Base-by-base conservation (phyloP, 2,888 invertebrate species). In the Cryptus viduatorius region DNA sequence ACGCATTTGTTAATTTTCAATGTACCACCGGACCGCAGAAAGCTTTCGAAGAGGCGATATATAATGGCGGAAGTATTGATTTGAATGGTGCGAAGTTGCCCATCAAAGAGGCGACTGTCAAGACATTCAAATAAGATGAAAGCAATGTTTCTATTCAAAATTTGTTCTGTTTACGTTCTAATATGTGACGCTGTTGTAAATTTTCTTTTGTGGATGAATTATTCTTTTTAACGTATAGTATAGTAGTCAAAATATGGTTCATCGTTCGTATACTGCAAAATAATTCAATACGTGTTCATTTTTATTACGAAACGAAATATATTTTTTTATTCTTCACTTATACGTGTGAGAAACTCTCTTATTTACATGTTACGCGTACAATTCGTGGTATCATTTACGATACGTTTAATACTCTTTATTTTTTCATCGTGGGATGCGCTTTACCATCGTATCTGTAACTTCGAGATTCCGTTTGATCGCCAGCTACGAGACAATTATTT, bases 1-100 rank as follows among this genome's bases (percentile, higher is more conserved):
- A 80, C 56, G 83, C 69, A n/a, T 86, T 87, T 61, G 59, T 87
- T 3, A 86, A 87, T 79, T 87, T 86, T 56, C 37, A 42, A 64
- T 53, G 46, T 4, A 12, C 69, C 19, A 24, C 44, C n/a, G 67
- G 83, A 1, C 59, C 84, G 8, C 31, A 81, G 46, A 79, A 79
- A 37, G 86, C 86, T 5, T 31, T 86, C 3, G 84, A 83, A 1
- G 84, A 79, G 42, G 82, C 79, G 4, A 59, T 2, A 8, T 37
- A 19, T 14, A 76, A 67, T 29, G 67, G 79, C 7, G 75, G 79
- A 37, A 3, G n/a, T 12, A 61, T 87, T 19, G 78, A 82, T 29
- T 37, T 87, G 1, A 48, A 80, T 56, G 86, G 84, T 4, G 4
- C 19, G 3, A 16, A 16, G 4, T n/a, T 86, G 12, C 24, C 24